These are phyloP conservation scores for Stegastes partitus DNA, from an alignment of 2,113 vertebrate species.

Conservation along the genomic window DNA sequence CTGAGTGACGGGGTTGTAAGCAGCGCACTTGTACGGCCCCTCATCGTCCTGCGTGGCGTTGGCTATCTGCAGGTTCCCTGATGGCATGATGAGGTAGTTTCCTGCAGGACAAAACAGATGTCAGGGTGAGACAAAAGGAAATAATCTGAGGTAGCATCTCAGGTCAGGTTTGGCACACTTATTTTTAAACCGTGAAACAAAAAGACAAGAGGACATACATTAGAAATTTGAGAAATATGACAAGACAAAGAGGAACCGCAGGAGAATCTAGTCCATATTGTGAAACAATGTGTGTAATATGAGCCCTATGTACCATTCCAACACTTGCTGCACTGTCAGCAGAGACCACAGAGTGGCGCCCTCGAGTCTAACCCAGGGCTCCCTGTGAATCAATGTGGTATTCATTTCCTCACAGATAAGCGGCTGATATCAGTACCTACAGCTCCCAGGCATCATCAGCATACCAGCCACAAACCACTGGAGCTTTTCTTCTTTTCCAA, in stretches of 20 bases:
- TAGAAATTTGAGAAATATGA: slow-evolving; percentile 1
- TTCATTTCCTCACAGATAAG: slow-evolving; percentile 78
- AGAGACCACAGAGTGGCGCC: slow-evolving; percentile 65
- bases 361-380: slow-evolving; percentile 36
- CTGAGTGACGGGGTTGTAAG: slow-evolving; percentile 96
- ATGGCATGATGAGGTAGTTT: slow-evolving; percentile 99
- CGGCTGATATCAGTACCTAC: slow-evolving; percentile 74
- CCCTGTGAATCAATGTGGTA: slow-evolving; percentile 48
- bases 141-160: background rate
- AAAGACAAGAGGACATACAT: background rate
- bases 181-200: background rate
- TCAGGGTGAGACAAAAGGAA: background rate
- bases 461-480: slow-evolving; percentile 76
- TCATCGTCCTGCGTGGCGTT: slow-evolving; percentile 96
- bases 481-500: slow-evolving; percentile 73
- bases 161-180: background rate
- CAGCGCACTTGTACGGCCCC: slow-evolving; percentile 95
- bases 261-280: slow-evolving; percentile 17
- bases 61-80: slow-evolving; percentile 96
- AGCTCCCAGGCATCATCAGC: slow-evolving; percentile 79
- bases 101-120: slow-evolving; percentile 78
- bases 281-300: slow-evolving; percentile 44
- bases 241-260: background rate
- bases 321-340: background rate
- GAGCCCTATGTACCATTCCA: slow-evolving; percentile 40